Evolutionary conservation across 2,797 vertebrate species (phyloP).

Genomic region (Parotocinclus haroldoi): DNA sequence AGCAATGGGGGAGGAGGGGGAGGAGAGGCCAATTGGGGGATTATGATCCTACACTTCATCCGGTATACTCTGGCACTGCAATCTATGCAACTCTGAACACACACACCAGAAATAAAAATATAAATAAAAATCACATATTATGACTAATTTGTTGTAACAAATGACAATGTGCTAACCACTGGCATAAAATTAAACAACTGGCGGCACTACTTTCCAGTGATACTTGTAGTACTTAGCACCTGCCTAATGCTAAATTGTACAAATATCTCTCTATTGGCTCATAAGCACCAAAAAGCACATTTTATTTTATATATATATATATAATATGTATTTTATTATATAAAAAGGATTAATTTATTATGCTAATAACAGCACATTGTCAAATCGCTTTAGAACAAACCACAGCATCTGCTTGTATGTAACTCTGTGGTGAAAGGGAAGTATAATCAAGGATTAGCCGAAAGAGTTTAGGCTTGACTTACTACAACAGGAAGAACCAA

Average conservation of each 20-base stretch:
- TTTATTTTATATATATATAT: no score
- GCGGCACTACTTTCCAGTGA: conserved; percentile 1
- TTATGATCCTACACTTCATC: no score
- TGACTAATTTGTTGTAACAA: neutral
- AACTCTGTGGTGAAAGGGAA: neutral
- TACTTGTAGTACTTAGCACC: conserved; percentile 3
- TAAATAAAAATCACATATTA: neutral
- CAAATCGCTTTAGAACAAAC: neutral
- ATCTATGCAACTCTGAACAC: neutral
- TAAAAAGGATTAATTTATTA: neutral
- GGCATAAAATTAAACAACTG: conserved; percentile 14
- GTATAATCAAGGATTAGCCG: neutral
- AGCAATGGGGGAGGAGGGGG: no score
- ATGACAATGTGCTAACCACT: neutral
- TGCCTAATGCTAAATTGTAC: neutral
- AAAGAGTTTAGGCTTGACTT: neutral
- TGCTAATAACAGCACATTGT: neutral
- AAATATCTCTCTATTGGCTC: neutral
- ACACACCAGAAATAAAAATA: neutral
- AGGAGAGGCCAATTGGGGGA: no score
- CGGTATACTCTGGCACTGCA: no score
- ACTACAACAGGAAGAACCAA: neutral
- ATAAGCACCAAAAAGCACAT: neutral
- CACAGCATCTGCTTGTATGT: neutral
- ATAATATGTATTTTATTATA: neutral